Conservation (phyloP, 2,888 invertebrate genomes). For the Entomobrya multifasciata region DNA sequence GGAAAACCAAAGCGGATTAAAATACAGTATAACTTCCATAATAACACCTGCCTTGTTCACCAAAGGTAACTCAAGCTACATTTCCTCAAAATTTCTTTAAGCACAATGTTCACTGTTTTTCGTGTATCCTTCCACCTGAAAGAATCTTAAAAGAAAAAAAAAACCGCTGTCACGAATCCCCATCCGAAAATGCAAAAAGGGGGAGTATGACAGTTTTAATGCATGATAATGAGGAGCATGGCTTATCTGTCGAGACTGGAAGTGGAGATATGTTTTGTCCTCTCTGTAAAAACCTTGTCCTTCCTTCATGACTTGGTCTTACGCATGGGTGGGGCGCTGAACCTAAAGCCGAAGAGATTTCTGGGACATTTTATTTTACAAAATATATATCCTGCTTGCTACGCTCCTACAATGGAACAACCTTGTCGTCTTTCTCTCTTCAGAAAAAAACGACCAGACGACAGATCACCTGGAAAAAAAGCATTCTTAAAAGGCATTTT, state of each 20-base stretch:
- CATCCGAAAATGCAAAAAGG: no score
- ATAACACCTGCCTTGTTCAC: no score
- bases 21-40: no score
- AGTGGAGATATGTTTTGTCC: not conserved
- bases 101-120: no score
- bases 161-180: conserved; percentile 18
- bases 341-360: no score
- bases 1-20: not conserved
- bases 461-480: not conserved
- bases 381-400: not conserved
- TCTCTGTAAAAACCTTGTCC: not conserved
- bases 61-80: no score
- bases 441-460: not conserved
- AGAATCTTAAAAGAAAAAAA: not conserved
- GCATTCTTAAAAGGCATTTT: not conserved
- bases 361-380: no score
- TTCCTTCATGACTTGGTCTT: no score
- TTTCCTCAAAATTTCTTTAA: no score
- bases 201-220: conserved; percentile 65
- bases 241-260: conserved; percentile 56
- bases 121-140: no score
- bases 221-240: conserved; percentile 63
- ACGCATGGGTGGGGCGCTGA: no score
- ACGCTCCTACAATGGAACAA: not conserved
- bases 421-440: not conserved